These are phyloP conservation scores for Galaxea fascicularis DNA, from an alignment of 92 coral and sea anemone genomes.

Conservation along the genomic window DNA sequence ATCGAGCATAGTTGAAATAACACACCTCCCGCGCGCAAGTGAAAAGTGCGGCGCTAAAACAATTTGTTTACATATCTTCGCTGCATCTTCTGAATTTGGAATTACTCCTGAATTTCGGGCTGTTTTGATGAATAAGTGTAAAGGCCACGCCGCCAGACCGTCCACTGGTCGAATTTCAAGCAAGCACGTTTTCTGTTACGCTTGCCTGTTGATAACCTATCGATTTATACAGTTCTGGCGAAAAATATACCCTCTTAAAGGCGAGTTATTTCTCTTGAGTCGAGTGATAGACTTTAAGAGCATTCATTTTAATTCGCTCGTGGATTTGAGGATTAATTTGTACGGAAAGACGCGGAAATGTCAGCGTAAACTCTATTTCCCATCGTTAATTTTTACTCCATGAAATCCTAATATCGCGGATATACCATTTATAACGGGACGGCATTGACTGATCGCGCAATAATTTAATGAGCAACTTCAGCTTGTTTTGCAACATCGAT, in stretches of 20 bases:
- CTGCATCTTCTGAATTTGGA: neutral
- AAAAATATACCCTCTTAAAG: neutral
- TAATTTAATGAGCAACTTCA: neutral
- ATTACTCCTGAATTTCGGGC: neutral
- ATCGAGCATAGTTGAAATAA: conserved; percentile 29
- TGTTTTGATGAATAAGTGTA: neutral
- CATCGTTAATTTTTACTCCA: neutral
- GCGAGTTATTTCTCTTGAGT: neutral
- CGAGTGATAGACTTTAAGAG: neutral
- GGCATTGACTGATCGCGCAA: neutral
- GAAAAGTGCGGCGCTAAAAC: conserved; percentile 39
- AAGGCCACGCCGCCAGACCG: neutral
- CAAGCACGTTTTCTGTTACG: neutral
- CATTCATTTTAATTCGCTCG: neutral
- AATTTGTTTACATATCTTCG: conserved; percentile 20
- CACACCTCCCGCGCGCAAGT: conserved; percentile 2
- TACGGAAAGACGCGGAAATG: neutral
- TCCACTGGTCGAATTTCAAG: neutral
- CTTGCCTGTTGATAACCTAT: neutral
- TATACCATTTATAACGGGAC: neutral
- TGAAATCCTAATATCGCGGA: neutral
- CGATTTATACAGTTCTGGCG: neutral
- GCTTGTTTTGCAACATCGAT: neutral
- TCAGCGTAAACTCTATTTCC: neutral
- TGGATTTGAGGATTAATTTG: neutral